Percentiles rank a stretch among this genome's conserved stretches.
These are phyloP conservation scores for Poeciliopsis prolifica DNA, from an alignment of 2,113 vertebrate genomes.

Conservation along the genomic window DNA sequence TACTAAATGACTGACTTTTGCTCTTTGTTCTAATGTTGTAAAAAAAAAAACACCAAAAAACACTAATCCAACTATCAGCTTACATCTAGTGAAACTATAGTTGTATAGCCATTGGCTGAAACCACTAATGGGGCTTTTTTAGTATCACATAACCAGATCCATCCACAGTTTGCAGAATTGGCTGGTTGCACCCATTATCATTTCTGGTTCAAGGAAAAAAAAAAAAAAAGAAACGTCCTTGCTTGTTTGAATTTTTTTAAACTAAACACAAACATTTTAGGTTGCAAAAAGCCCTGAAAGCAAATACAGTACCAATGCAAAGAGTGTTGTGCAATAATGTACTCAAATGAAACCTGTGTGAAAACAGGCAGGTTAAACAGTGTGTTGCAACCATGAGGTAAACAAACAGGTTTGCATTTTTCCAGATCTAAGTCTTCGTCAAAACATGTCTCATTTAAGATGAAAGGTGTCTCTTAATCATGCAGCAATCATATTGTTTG, in stretches of 20 bases:
- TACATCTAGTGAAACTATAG: conserved; percentile 4
- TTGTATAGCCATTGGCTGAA: conserved; percentile 44
- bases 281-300: neutral
- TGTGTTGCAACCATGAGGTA: neutral
- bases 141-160: conserved; percentile 1
- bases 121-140: conserved; percentile 44
- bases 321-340: neutral
- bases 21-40: neutral
- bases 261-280: neutral
- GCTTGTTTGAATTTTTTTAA: neutral
- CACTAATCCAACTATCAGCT: neutral
- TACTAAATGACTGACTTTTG: neutral
- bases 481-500: neutral
- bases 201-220: neutral
- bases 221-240: neutral
- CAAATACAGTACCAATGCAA: neutral
- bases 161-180: neutral
- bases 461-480: neutral
- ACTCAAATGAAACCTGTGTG: neutral
- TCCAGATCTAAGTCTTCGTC: neutral
- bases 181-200: neutral
- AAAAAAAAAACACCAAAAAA: neutral
- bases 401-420: neutral
- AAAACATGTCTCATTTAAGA: neutral
- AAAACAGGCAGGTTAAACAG: neutral